Base-by-base conservation (phyloP, 2,888 invertebrate species). In the Ennomos erosarius region DNA sequence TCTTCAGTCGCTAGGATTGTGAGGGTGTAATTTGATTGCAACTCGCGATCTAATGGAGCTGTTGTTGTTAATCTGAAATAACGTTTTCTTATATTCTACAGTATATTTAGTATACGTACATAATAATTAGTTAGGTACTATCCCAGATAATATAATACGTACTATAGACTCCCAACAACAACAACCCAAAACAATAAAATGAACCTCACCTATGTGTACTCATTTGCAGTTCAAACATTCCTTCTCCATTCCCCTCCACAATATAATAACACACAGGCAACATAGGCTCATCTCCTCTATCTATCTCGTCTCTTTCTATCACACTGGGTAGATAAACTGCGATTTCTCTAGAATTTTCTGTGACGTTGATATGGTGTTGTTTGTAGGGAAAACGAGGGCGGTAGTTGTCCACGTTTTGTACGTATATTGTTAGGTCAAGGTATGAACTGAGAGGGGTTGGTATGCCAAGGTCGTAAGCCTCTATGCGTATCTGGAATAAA, bases 181-280 rank as follows among this genome's bases (percentile, higher is more conserved):
- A 6, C 4, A 5, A 26, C 26, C 6, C 26, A 26, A 26, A 26
- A 26, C 26, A 26, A 16, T 2, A 16, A 16, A 26, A 26, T 13
- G 3, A 1, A 10, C 8, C 52, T 65, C 90, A 96, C 96, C 75
- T 95, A 80, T 98, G 98, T 8, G 95, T 94, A 63, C 94, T 93
- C 13, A 94, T 94, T 73, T 97, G 95, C 16, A 98, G 81, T 47
- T 93, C 89, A 78, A 98, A 98, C 55, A 94, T 87, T 9, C 93
- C 93, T 12, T 94, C 94, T 13, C 95, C 95, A 77, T 98, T 97
- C 10, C 98, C 98, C 8, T 95, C 95, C n/a, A 98, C 94, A 49
- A 99, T 96, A 77, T 95, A 98, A 81, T 98, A 99, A 78, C 98
- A 99, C n/a, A 98, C 97, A 61, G 96, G 96, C 48, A 96, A 93